phyloP scores from a whole-genome alignment of 2,113 vertebrate genomes.

The Gallinago jamesoni region DNA sequence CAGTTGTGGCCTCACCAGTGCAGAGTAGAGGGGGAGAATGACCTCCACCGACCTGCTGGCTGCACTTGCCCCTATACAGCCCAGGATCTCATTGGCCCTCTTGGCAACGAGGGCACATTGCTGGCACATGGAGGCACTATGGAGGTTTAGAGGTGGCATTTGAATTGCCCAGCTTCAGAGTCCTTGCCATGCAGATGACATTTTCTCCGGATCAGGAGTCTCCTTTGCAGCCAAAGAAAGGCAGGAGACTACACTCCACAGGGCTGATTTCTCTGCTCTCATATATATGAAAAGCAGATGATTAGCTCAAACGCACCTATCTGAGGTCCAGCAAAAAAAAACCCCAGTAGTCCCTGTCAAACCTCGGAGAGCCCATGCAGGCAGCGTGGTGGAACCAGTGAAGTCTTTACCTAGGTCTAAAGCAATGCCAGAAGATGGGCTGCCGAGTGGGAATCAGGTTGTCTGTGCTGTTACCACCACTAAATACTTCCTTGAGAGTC shows the following conservation, averaged over 20 bases:
- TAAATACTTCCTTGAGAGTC: background rate
- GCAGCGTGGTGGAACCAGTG: fast-evolving
- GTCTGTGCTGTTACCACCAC: background rate
- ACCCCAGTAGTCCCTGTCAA: background rate
- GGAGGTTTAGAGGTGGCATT: background rate
- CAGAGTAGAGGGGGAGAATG: too few species aligned
- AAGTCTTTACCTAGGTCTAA: background rate
- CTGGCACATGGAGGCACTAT: too few species aligned
- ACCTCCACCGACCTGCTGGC: too few species aligned
- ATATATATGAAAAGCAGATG: background rate
- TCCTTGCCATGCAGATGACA: fast-evolving
- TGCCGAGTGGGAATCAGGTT: background rate
- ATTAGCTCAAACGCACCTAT: background rate
- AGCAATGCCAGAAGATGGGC: fast-evolving
- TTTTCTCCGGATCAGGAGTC: fast-evolving
- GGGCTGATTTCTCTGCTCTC: background rate
- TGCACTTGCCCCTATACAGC: too few species aligned
- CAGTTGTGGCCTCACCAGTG: too few species aligned
- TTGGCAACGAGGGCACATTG: too few species aligned
- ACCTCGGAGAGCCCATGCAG: fast-evolving
- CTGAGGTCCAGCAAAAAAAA: background rate
- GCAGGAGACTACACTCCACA: background rate
- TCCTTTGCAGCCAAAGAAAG: background rate
- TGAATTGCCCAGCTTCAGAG: background rate
- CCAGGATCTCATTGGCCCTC: too few species aligned